Evolutionary conservation across 1,140 invertebrate genomes (phyloP).

Genomic region (Paraescarpia echinospica): DNA sequence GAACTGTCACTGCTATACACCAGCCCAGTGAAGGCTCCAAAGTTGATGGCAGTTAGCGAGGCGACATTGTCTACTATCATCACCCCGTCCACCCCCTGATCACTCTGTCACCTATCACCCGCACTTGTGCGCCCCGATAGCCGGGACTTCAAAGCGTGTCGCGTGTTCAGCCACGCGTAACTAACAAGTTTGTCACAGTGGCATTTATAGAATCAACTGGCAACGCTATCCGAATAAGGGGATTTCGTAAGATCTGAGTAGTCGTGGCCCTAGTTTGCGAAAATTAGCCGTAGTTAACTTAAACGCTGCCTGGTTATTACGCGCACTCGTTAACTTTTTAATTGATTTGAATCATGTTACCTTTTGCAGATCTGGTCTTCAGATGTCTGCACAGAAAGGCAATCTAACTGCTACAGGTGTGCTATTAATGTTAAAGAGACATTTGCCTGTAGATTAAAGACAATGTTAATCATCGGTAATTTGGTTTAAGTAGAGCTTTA

Average conservation of each 20-base stretch:
- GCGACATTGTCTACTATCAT: not conserved
- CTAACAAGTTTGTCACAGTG: constrained; percentile 5
- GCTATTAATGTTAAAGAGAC: not conserved
- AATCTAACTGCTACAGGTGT: not conserved
- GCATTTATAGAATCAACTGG: not conserved
- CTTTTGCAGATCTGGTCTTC: not conserved
- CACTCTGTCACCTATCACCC: not conserved
- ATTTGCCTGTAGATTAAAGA: not conserved
- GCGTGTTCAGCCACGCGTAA: not conserved
- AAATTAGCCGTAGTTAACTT: not conserved
- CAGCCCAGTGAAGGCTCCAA: not conserved
- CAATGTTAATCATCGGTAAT: not conserved
- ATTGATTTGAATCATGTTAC: not conserved
- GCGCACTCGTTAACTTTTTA: not conserved
- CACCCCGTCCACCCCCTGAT: not conserved
- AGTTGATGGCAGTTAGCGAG: not conserved
- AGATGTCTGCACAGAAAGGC: not conserved
- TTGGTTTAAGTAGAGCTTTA: not conserved
- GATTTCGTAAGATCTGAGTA: not conserved
- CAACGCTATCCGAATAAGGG: not conserved
- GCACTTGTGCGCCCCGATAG: not conserved
- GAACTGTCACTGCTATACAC: no score
- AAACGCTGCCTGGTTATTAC: not conserved
- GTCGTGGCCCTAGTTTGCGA: not conserved
- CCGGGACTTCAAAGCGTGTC: not conserved